These are phyloP conservation scores for Ectropis grisescens DNA, from an alignment of 1,140 invertebrate species.

Conservation along the genomic window DNA sequence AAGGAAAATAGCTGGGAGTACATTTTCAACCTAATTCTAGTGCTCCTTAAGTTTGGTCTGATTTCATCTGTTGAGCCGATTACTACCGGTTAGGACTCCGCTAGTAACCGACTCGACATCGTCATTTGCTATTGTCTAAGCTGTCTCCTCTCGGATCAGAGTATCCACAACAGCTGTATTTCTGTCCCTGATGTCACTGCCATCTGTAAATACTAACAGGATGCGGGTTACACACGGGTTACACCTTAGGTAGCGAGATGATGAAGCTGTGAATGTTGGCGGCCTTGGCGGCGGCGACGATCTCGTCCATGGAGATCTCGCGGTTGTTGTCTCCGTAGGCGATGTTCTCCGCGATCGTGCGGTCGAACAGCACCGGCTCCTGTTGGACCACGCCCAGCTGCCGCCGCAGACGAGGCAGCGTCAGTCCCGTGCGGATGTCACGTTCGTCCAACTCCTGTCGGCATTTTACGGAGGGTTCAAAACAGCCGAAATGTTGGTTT, in stretches of 20 bases:
- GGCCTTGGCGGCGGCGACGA: conserved; percentile 75
- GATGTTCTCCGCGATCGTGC: conserved; percentile 81
- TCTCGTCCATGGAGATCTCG: conserved; percentile 71
- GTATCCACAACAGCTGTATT: too few relatives aligned
- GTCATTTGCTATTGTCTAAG: too few relatives aligned
- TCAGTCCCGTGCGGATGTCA: conserved; percentile 57
- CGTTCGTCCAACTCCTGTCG: conserved; percentile 68
- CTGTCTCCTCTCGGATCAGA: too few relatives aligned
- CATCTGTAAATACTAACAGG: conserved; percentile 22
- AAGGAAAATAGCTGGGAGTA: too few relatives aligned
- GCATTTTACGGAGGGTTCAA: too few relatives aligned
- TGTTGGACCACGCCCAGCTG: conserved; percentile 83
- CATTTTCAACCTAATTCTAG: too few relatives aligned
- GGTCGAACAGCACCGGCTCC: conserved; percentile 82
- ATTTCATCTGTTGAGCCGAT: too few relatives aligned
- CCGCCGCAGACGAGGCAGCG: conserved; percentile 69
- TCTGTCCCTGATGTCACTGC: too few relatives aligned
- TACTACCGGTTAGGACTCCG: too few relatives aligned
- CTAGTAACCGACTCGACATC: too few relatives aligned
- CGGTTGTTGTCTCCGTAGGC: conserved; percentile 78
- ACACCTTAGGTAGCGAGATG: conserved; percentile 78
- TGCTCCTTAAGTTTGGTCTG: too few relatives aligned
- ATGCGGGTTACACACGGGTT: conserved; percentile 24
- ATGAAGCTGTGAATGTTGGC: conserved; percentile 90
- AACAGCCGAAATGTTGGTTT: too few relatives aligned